Evolutionary conservation across 2,888 invertebrate genomes (phyloP).

Genomic region (Eupeodes latifasciatus): DNA sequence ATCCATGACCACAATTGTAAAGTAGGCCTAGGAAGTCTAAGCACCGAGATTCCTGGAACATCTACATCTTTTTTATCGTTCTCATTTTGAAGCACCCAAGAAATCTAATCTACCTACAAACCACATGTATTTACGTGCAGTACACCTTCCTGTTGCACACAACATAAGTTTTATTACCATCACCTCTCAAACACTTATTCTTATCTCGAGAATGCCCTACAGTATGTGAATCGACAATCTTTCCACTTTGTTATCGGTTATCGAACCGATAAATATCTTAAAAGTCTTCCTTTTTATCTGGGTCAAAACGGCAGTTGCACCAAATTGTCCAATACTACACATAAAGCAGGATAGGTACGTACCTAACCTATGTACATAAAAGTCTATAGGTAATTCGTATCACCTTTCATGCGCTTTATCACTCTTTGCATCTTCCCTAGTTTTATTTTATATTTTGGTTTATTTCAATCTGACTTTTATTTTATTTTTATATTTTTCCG

Average conservation of each 20-base stretch:
- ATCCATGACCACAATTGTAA: too few relatives aligned
- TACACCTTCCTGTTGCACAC: background rate
- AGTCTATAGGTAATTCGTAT: background rate
- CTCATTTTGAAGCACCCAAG: too few relatives aligned
- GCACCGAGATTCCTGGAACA: too few relatives aligned
- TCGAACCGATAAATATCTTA: constrained; percentile 61
- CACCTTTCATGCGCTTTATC: constrained; percentile 10
- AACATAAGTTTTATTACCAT: background rate
- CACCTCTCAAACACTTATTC: background rate
- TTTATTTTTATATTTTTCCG: background rate
- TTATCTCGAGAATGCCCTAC: constrained; percentile 11
- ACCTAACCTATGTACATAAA: background rate
- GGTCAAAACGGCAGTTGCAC: constrained; percentile 62
- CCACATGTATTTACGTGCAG: too few relatives aligned
- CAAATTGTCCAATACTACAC: constrained; percentile 30
- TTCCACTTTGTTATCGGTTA: constrained; percentile 47
- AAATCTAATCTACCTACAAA: too few relatives aligned
- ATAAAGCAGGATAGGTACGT: too few relatives aligned
- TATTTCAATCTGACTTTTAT: background rate
- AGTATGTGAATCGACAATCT: constrained; percentile 53
- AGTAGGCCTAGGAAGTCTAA: too few relatives aligned
- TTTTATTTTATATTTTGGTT: background rate
- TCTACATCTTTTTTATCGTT: too few relatives aligned
- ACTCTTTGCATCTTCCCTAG: constrained; percentile 27
- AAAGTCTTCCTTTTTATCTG: constrained; percentile 28